Base-by-base conservation (phyloP, 2,113 vertebrate genomes). In the Mus musculus region DNA sequence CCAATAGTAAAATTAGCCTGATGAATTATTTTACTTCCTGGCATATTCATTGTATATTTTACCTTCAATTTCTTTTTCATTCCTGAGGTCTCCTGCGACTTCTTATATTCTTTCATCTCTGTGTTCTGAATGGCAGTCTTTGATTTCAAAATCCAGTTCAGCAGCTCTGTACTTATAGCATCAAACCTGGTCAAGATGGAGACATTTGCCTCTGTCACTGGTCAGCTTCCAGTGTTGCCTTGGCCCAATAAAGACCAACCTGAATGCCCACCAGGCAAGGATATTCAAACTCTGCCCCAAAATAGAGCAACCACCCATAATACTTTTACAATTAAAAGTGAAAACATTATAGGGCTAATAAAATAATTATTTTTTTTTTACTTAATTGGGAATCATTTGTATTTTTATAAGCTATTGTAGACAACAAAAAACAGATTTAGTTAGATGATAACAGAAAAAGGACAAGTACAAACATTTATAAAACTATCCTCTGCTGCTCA, bases 11-110 rank as follows among this genome's bases (percentile, higher is more conserved):
- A 93, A 26, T n/a, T 91, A 94, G 73, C 78, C 59, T 92, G 63
- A 97, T 88, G 96, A 98, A 97, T 96, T 69, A 94, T 4, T 90
- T 92, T 88, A 89, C 97, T 98, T 93, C 94, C 19, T 36, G 59
- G 63, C 89, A 96, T 85, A 92, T 61, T 87, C 67, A 28, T 91
- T 97, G 98, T 97, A 99, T 88, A 59, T 91, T 97, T 98, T 98
- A 99, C 99, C 99, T 99, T 99, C 52, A 99, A 89, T 76, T 98
- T 99, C 86, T 99, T 98, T 97, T 99, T 99, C 95, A 99, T 90
- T 96, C 98, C 98, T 20, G 98, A 97, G 86, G 98, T 98, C 6
- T 99, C 99, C 95, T 98, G 98, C 94, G 97, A 98, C 95, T 98
- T 99, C 97, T 98, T 99, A 54, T 98, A 98, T 39, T 99, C 99